Evolutionary conservation across 2,888 invertebrate genomes (phyloP).

Genomic region (Chrysotoxum bicinctum): DNA sequence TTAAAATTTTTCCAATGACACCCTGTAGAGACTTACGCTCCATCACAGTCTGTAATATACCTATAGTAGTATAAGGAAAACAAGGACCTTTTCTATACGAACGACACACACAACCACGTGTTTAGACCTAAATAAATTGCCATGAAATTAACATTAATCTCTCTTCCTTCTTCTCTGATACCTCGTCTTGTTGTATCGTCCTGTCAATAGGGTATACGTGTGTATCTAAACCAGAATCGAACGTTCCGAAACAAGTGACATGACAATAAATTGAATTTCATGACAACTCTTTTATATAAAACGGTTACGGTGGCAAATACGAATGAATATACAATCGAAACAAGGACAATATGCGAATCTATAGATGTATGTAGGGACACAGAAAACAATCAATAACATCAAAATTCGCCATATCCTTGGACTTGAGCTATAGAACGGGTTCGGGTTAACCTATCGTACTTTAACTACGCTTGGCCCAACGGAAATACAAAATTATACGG

Average conservation of each 20-base stretch:
- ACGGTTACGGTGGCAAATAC: constrained; percentile 44
- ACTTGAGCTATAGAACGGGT: constrained; percentile 23
- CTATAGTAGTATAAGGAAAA: neutral
- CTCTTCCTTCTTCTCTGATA: constrained; percentile 23
- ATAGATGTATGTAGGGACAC: neutral
- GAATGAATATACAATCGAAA: constrained; percentile 64
- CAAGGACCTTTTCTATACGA: constrained; percentile 31
- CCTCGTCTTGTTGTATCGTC: neutral
- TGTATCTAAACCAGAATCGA: constrained; percentile 29
- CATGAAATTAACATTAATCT: constrained; percentile 70
- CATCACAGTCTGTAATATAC: neutral
- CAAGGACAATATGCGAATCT: constrained; percentile 1
- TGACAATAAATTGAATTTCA: constrained; percentile 71
- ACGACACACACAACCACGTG: constrained; percentile 54
- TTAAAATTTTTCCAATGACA: neutral
- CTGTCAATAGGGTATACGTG: neutral
- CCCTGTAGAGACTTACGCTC: neutral
- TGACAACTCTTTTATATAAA: constrained; percentile 70
- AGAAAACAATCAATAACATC: constrained; percentile 60
- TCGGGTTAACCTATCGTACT: constrained; percentile 13
- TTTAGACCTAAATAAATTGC: constrained; percentile 69
- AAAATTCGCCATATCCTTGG: constrained; percentile 57
- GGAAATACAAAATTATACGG: neutral
- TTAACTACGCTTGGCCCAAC: constrained; percentile 30
- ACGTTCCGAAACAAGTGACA: constrained; percentile 60